Conservation (phyloP, 2,113 vertebrate species). For the Chitala chitala region DNA sequence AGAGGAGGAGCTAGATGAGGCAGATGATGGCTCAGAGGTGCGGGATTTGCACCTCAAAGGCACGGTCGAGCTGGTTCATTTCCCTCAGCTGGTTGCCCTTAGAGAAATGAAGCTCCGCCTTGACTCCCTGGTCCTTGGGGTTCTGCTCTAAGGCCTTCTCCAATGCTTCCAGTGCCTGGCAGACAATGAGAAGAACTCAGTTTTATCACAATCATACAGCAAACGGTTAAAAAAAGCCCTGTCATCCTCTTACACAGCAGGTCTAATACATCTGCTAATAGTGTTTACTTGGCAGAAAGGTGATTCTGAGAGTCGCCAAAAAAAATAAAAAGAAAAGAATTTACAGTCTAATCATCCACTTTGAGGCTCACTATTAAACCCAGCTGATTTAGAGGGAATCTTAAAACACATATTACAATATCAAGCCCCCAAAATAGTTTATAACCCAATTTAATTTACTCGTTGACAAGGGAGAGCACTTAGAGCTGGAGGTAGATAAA, state of each 20-base stretch:
- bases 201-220: background rate
- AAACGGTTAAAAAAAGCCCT: background rate
- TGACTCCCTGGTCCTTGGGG: conserved; percentile 68
- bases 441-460: conserved; percentile 20
- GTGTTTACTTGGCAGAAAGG: too few relatives aligned
- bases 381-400: background rate
- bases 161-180: conserved; percentile 69
- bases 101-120: conserved; percentile 79
- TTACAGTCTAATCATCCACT: background rate
- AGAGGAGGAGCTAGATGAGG: background rate
- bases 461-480: background rate
- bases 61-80: conserved; percentile 74
- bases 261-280: too few relatives aligned
- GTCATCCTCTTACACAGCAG: too few relatives aligned
- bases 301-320: background rate
- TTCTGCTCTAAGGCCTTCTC: conserved; percentile 72
- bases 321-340: background rate
- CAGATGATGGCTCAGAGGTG: background rate
- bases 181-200: background rate
- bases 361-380: background rate
- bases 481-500: background rate
- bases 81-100: conserved; percentile 82
- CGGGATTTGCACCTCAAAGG: conserved; percentile 69
- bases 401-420: background rate
- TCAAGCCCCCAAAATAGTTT: conserved; percentile 9